Evolutionary conservation across 2,113 vertebrate genomes (phyloP).

Genomic region (Sinocyclocheilus anshuiensis): DNA sequence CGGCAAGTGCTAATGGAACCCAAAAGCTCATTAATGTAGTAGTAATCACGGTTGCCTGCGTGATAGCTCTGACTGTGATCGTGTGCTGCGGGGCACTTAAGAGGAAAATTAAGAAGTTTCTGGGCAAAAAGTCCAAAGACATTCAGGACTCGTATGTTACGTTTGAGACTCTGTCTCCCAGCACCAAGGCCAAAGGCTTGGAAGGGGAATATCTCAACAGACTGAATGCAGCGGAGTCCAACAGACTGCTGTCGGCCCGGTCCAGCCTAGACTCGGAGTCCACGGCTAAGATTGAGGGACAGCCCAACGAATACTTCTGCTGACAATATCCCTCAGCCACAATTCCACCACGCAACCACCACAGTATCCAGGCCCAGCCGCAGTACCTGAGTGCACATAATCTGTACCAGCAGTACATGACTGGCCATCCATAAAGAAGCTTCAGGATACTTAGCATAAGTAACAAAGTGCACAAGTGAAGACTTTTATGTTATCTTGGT

Average conservation of each 20-base stretch:
- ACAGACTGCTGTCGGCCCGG: conserved; percentile 86
- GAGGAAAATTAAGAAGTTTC: conserved; percentile 86
- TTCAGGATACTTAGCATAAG: conserved; percentile 28
- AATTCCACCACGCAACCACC: conserved; percentile 64
- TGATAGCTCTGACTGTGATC: conserved; percentile 80
- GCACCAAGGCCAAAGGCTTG: conserved; percentile 80
- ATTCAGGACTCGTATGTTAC: conserved; percentile 86
- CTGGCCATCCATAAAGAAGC: conserved; percentile 30
- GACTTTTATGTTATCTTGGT: background rate
- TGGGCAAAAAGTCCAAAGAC: conserved; percentile 79
- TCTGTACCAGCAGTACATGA: conserved; percentile 50
- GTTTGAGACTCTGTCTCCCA: conserved; percentile 86
- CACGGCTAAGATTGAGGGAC: conserved; percentile 79
- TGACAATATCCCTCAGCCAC: conserved; percentile 80
- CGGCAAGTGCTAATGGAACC: too few species aligned
- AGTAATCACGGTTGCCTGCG: too few species aligned
- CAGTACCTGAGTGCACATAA: conserved; percentile 50
- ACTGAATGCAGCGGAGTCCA: conserved; percentile 85
- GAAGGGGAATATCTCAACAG: conserved; percentile 85
- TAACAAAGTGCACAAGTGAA: conserved; percentile 24
- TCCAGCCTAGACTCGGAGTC: conserved; percentile 92
- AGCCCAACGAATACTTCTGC: conserved; percentile 92
- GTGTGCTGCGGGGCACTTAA: conserved; percentile 90
- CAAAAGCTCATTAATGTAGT: too few species aligned
- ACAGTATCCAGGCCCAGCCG: conserved; percentile 53